Evolutionary conservation across 2,888 invertebrate species (phyloP), one percentile per base, ranked within the genome.

Genomic region (Chrysina gloriosa): DNA sequence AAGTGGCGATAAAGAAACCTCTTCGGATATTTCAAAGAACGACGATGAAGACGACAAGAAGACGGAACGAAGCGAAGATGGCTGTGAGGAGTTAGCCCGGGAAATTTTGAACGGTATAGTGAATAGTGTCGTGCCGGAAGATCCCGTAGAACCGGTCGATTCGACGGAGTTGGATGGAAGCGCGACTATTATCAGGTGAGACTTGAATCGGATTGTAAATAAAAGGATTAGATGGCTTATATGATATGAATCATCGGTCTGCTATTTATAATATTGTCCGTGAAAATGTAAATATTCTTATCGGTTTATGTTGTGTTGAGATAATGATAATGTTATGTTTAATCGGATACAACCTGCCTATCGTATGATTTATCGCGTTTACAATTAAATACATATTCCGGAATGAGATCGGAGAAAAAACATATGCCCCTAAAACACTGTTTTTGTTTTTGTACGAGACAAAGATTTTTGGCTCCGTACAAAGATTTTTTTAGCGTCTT

Each of bases 101-200:
- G 83, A 83, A 69, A 81, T 85, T 75, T 71, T 85, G 31, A 80
- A 83, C 71, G 75, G 76, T 54, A 75, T 85, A 68, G 75, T 85
- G 19, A 82, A 83, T 69, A 78, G 74, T 68, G 84, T 82, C 31
- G 77, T 25, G 19, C 3, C 25, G 14, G 27, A 23, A 16, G 58
- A 58, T 58, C 16, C 58, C 9, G 3, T 14, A 14, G 50, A 31
- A n/a, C 39, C 50, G 42, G 45, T n/a, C 45, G 45, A 27, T 34
- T 36, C 52, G 3, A 45, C 9, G 4, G 63, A 68, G n/a, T 14
- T 23, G 3, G 63, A 68, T 50, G 65, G 27, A 52, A 65, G 25
- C 42, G 14, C 9, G 19, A 50, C 50, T 34, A 58, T 58, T 25
- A 39, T 63, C 19, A 65, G 69, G 69, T 66, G 48, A 39, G 27